Percentiles rank a stretch among this genome's conserved stretches.
Conservation (phyloP, 2,888 invertebrate species). For the Ormyrus nitidulus region DNA sequence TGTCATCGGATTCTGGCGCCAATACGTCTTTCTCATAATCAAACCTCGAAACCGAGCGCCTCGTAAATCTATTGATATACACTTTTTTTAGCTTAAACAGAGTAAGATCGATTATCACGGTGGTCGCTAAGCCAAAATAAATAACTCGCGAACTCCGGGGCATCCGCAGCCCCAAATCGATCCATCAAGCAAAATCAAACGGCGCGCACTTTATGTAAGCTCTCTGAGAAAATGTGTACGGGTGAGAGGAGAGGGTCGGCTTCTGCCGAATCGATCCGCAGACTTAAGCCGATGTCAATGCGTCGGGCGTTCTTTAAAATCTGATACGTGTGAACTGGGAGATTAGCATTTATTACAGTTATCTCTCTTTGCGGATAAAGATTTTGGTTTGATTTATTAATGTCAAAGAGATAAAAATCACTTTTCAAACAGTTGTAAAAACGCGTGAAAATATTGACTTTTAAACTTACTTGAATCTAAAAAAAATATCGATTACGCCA, state of each 20-base stretch:
- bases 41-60: background rate
- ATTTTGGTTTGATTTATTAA: slow-evolving; percentile 26
- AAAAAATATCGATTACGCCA: background rate
- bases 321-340: slow-evolving; percentile 21
- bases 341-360: slow-evolving; percentile 44
- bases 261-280: background rate
- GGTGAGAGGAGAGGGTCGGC: background rate
- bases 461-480: background rate
- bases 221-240: background rate
- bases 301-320: slow-evolving; percentile 25
- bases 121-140: slow-evolving; percentile 50
- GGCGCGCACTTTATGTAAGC: slow-evolving; percentile 27
- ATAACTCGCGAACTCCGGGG: slow-evolving; percentile 36
- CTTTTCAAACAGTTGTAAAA: background rate
- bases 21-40: slow-evolving; percentile 43
- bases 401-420: background rate
- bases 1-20: slow-evolving; percentile 6
- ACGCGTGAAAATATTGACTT: background rate
- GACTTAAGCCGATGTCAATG: slow-evolving; percentile 16
- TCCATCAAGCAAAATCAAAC: slow-evolving; percentile 47
- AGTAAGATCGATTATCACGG: slow-evolving; percentile 51
- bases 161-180: slow-evolving; percentile 11
- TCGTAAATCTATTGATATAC: background rate
- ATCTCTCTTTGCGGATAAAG: slow-evolving; percentile 1
- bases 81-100: slow-evolving; percentile 38